These are phyloP conservation scores for Minunthozetes semirufus DNA, from an alignment of 2,888 invertebrate genomes.

Conservation along the genomic window DNA sequence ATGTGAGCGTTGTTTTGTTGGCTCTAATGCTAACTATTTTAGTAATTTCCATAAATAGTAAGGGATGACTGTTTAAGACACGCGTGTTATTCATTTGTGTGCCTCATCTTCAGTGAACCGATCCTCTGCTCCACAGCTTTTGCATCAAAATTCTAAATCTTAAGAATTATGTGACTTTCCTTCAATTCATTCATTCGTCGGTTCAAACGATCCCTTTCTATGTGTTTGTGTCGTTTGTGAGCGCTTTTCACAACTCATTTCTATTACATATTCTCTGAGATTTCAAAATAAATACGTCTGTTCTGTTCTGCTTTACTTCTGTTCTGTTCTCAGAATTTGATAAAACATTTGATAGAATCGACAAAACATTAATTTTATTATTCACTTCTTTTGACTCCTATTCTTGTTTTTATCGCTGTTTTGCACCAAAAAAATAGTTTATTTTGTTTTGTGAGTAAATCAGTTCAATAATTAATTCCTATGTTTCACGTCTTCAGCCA, in stretches of 20 bases:
- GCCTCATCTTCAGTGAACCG: neutral
- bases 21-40: neutral
- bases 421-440: too few relatives aligned
- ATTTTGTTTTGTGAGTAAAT: too few relatives aligned
- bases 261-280: too few relatives aligned
- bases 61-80: slow-evolving; percentile 1
- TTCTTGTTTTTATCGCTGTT: too few relatives aligned
- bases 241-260: neutral
- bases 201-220: neutral
- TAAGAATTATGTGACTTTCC: neutral
- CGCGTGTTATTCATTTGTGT: slow-evolving; percentile 16
- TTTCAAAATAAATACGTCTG: too few relatives aligned
- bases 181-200: neutral
- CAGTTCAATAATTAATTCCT: neutral
- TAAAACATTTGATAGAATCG: too few relatives aligned
- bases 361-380: too few relatives aligned
- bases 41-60: slow-evolving; percentile 28
- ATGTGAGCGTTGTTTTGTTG: neutral
- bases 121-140: slow-evolving; percentile 1
- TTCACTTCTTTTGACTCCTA: too few relatives aligned
- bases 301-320: too few relatives aligned
- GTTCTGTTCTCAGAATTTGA: too few relatives aligned
- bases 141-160: neutral
- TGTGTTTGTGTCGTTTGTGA: too few relatives aligned
- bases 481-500: slow-evolving; percentile 5